Evolutionary conservation across 1,140 invertebrate species (phyloP).

Genomic region (Papilio helenus): DNA sequence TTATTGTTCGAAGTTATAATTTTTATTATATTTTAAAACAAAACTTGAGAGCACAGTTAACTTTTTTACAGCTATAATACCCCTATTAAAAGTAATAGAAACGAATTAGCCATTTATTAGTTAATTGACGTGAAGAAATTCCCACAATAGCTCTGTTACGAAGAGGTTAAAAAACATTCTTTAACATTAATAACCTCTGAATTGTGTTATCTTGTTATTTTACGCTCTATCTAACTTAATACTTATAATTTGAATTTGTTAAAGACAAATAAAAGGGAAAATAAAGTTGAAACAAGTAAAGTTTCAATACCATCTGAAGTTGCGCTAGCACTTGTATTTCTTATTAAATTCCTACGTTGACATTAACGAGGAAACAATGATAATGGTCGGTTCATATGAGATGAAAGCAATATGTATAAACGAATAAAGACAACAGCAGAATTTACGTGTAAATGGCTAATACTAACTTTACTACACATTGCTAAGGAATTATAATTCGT

Average conservation of each 20-base stretch:
- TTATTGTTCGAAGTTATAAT: background rate
- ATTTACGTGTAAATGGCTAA: slow-evolving; percentile 58
- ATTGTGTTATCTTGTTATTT: background rate
- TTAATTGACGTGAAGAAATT: background rate
- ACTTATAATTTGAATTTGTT: too few species aligned
- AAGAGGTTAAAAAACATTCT: background rate
- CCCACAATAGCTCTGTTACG: background rate
- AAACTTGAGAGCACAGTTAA: background rate
- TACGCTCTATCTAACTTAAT: background rate
- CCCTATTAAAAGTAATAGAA: background rate
- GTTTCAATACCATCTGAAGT: background rate
- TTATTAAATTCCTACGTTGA: slow-evolving; percentile 36
- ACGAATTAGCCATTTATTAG: background rate
- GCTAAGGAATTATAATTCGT: slow-evolving; percentile 39
- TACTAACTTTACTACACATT: slow-evolving; percentile 48
- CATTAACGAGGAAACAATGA: slow-evolving; percentile 39
- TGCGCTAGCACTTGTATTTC: slow-evolving; percentile 8
- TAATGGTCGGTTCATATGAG: slow-evolving; percentile 35
- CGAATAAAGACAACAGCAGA: slow-evolving; percentile 58
- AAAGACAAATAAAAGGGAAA: background rate
- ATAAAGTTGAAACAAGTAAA: background rate
- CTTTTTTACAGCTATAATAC: background rate
- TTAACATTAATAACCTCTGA: background rate
- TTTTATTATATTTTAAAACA: background rate
- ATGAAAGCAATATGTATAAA: slow-evolving; percentile 45